These are phyloP conservation scores for Pseudotriccus pelzelni DNA, from an alignment of 2,797 vertebrate genomes.

Conservation along the genomic window DNA sequence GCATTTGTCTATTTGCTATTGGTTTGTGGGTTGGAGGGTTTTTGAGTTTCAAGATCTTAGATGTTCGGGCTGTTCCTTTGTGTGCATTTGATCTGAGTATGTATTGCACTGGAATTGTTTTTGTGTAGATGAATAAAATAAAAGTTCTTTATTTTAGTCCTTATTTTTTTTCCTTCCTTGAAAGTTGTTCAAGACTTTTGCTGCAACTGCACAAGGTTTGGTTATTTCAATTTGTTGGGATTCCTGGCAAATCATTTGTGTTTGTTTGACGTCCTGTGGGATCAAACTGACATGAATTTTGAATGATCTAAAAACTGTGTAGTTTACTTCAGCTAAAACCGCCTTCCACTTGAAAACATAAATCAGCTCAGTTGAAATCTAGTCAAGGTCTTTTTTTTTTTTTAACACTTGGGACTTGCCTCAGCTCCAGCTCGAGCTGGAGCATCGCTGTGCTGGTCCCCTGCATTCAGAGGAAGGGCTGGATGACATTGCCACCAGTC, in stretches of 20 bases:
- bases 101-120: neutral
- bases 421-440: neutral
- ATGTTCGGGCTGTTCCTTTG: neutral
- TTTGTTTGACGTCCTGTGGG: slow-evolving; percentile 46
- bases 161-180: neutral
- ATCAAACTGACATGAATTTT: slow-evolving; percentile 63
- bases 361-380: slow-evolving; percentile 15
- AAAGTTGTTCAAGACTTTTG: neutral
- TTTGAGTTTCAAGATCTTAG: neutral
- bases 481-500: neutral
- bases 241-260: slow-evolving; percentile 45
- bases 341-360: slow-evolving; percentile 51
- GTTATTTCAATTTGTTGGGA: slow-evolving; percentile 21
- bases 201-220: neutral
- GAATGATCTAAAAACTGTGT: slow-evolving; percentile 46
- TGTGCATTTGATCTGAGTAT: neutral
- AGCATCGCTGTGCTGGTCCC: fast-evolving
- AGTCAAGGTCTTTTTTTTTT: neutral
- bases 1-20: neutral
- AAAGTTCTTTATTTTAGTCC: neutral
- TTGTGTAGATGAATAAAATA: neutral
- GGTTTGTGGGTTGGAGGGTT: neutral
- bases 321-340: slow-evolving; percentile 38
- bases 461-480: neutral
- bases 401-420: neutral